These are phyloP conservation scores for Sphecodes monilicornis DNA, from an alignment of 2,888 invertebrate species.

Conservation along the genomic window DNA sequence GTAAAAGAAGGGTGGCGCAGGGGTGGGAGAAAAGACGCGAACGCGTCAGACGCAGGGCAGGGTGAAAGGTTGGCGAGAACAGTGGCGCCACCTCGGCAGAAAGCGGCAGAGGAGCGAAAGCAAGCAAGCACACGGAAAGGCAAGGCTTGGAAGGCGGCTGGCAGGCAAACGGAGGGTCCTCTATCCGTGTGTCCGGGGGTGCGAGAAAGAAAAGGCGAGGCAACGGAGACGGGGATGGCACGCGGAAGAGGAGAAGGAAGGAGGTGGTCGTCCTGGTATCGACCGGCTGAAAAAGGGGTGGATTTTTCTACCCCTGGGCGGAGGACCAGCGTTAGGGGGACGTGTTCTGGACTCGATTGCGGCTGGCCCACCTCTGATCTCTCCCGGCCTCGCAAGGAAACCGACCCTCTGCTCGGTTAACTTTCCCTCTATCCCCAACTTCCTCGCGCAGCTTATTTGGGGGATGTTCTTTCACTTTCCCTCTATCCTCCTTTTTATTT, in stretches of 20 bases:
- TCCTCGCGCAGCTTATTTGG: slow-evolving; percentile 16
- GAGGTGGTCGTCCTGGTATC: slow-evolving; percentile 80
- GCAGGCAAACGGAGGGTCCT: slow-evolving; percentile 51
- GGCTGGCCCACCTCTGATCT: slow-evolving; percentile 69
- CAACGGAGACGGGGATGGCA: slow-evolving; percentile 67
- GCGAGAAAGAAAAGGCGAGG: slow-evolving; percentile 75
- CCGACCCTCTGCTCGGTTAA: slow-evolving; percentile 15
- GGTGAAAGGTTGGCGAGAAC: slow-evolving; percentile 70
- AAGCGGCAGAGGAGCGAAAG: slow-evolving; percentile 73
- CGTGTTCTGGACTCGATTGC: slow-evolving; percentile 70
- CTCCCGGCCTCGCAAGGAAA: slow-evolving; percentile 34
- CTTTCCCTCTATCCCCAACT: slow-evolving; percentile 14
- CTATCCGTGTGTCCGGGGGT: slow-evolving; percentile 46
- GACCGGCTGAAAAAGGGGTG: slow-evolving; percentile 82
- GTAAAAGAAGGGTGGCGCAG: slow-evolving; percentile 39
- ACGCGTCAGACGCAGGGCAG: slow-evolving; percentile 53
- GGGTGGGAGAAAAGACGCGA: slow-evolving; percentile 47
- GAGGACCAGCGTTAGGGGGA: slow-evolving; percentile 69
- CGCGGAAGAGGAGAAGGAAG: slow-evolving; percentile 67
- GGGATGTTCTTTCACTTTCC: slow-evolving; percentile 7
- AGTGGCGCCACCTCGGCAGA: slow-evolving; percentile 81
- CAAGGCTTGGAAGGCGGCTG: slow-evolving; percentile 53
- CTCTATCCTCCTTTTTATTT: background rate
- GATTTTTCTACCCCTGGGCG: slow-evolving; percentile 80
- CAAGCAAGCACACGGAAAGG: slow-evolving; percentile 45